These are phyloP conservation scores for Echinops telfairi DNA, from an alignment of 2,113 vertebrate genomes.

Conservation along the genomic window DNA sequence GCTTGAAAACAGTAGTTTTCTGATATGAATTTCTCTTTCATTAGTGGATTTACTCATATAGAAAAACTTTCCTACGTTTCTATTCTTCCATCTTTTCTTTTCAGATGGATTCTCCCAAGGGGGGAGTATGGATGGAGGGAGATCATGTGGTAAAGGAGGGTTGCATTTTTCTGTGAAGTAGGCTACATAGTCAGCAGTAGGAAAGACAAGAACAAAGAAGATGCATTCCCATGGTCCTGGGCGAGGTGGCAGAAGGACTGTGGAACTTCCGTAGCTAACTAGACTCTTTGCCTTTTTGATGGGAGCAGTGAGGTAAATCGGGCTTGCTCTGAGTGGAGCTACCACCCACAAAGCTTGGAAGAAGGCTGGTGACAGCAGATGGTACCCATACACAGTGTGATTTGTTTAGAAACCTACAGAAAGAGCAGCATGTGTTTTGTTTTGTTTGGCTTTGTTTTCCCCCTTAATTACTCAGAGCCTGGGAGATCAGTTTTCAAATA, in stretches of 20 bases:
- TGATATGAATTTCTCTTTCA: neutral
- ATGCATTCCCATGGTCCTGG: neutral
- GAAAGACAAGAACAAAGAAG: slow-evolving; percentile 18
- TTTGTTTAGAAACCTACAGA: slow-evolving; percentile 80
- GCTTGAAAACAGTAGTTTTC: slow-evolving; percentile 30
- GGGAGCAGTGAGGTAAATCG: slow-evolving; percentile 50
- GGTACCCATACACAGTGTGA: slow-evolving; percentile 67
- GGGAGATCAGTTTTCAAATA: slow-evolving; percentile 77
- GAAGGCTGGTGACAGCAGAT: slow-evolving; percentile 75
- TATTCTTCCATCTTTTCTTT: neutral
- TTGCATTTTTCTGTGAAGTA: slow-evolving; percentile 42
- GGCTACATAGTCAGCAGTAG: slow-evolving; percentile 34
- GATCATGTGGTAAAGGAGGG: neutral
- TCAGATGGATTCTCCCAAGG: neutral
- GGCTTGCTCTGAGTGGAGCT: slow-evolving; percentile 29
- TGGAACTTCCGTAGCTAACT: slow-evolving; percentile 42
- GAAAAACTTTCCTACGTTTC: slow-evolving; percentile 15
- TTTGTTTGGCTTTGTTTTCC: slow-evolving; percentile 73
- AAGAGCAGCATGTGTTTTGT: slow-evolving; percentile 82
- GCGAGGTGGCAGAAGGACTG: neutral
- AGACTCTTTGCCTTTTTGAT: slow-evolving; percentile 41
- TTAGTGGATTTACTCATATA: neutral
- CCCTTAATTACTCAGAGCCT: slow-evolving; percentile 80
- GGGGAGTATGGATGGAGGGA: neutral
- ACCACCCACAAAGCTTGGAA: slow-evolving; percentile 57